Base-by-base conservation (phyloP, 2,888 invertebrate species). In the Chymomyza procnemis region DNA sequence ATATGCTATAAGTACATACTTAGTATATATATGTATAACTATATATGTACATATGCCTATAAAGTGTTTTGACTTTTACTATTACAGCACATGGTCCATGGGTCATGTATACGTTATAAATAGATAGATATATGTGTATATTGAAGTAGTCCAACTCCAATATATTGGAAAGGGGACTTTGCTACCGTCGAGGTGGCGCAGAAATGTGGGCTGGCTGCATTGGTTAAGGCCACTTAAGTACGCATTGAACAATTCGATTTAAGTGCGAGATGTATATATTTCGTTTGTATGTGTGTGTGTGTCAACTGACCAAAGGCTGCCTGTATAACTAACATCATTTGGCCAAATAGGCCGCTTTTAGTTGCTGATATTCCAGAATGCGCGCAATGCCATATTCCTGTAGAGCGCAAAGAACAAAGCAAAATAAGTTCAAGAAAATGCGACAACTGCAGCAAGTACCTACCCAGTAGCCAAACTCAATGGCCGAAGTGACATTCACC, bases 391-490 rank as follows among this genome's bases (percentile, higher is more conserved):
- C 90, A 73, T 90, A 90, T 61, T 90, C 88, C 90, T 90, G 60
- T 1, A 78, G 71, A 19, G 3, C 41, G 30, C 2, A 57, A 30
- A 47, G 22, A n/a, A 47, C 14, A 47, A 57, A 57, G 21, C 21
- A n/a, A 48, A 22, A 47, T 6, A 2, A 48, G 16, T 16, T 22
- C 0, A 3, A 1, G 50, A 48, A n/a, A 16, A 48, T 18, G n/a
- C n/a, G n/a, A n/a, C n/a, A n/a, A n/a, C 26, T n/a, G 34, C 58
- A 3, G 21, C n/a, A 55, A 22, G 8, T 19, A 87, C 93, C 93
- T 91, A 97, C 97, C 97, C 97, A 96, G 89, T 98, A 98, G 65
- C 97, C 98, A 88, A 99, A 99, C 18, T 96, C 95, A 83, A 98
- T 98, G 88, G 96, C 94, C 1, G 97, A 95, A 71, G 95, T 94